Percentiles rank a stretch among this genome's conserved stretches.
Evolutionary conservation across 1,140 invertebrate species (phyloP).

Genomic region (Antheraea pernyi): DNA sequence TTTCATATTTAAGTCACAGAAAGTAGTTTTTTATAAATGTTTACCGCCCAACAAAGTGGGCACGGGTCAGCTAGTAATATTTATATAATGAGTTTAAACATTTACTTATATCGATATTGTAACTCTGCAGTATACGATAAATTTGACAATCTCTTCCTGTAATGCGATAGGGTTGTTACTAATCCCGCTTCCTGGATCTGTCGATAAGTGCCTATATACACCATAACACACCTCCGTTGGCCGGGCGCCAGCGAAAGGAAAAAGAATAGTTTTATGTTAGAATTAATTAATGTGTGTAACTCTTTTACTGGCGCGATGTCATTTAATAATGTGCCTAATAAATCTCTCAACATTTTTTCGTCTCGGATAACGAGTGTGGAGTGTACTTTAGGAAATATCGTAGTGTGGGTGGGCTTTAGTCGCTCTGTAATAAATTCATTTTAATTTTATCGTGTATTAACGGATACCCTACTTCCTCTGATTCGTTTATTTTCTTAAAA

Average conservation of each 20-base stretch:
- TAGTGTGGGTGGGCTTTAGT: not conserved
- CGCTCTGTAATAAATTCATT: too few species aligned
- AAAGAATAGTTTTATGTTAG: slow-evolving; percentile 11
- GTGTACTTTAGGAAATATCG: not conserved
- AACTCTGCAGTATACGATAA: too few species aligned
- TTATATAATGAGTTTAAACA: too few species aligned
- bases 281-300: slow-evolving; percentile 21
- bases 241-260: not conserved
- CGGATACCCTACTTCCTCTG: too few species aligned
- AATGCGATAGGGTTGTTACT: slow-evolving; percentile 52
- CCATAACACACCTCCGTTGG: not conserved
- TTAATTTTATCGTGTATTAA: too few species aligned
- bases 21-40: too few species aligned
- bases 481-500: too few species aligned
- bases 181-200: slow-evolving; percentile 41
- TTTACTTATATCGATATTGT: too few species aligned
- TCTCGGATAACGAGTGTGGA: not conserved
- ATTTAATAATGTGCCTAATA: slow-evolving; percentile 3
- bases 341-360: not conserved
- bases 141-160: slow-evolving; percentile 15
- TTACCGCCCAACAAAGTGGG: too few species aligned
- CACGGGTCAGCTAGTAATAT: too few species aligned
- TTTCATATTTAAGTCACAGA: too few species aligned
- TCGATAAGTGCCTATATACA: slow-evolving; percentile 39
- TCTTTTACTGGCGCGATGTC: slow-evolving; percentile 8